phyloP scores from a whole-genome alignment of 1,140 invertebrate species.

The Eufriesea mexicana region DNA sequence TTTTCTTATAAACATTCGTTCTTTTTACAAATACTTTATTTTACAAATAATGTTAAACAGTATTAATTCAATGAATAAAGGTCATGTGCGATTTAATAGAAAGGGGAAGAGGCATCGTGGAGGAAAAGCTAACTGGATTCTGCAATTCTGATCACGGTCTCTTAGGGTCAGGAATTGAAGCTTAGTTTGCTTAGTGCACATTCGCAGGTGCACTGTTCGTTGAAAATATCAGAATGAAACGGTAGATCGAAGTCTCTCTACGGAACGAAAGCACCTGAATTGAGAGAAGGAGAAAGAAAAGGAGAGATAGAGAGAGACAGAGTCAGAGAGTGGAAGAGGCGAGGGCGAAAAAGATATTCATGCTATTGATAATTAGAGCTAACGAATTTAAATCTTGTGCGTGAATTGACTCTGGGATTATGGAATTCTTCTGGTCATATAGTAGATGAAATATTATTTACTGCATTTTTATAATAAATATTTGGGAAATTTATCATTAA shows the following conservation, averaged over 20 bases:
- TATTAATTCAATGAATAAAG: not conserved
- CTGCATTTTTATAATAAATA: too few species aligned
- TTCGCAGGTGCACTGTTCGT: slow-evolving; percentile 16
- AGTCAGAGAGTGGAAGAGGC: too few species aligned
- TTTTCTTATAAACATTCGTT: too few species aligned
- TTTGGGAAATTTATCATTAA: too few species aligned
- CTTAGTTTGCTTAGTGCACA: slow-evolving; percentile 54
- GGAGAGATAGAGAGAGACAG: too few species aligned
- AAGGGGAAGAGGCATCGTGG: not conserved
- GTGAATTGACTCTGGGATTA: not conserved
- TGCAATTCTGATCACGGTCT: slow-evolving; percentile 60
- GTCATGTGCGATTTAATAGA: not conserved
- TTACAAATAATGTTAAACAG: not conserved
- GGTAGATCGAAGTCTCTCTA: not conserved
- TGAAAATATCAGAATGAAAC: slow-evolving; percentile 40
- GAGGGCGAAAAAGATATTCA: too few species aligned
- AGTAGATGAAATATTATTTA: too few species aligned
- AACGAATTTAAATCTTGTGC: slow-evolving; percentile 11
- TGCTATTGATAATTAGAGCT: slow-evolving; percentile 21
- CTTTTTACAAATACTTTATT: not conserved
- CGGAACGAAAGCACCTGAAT: not conserved
- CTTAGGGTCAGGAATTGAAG: slow-evolving; percentile 43
- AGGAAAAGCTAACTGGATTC: slow-evolving; percentile 30
- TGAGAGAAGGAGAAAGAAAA: too few species aligned
- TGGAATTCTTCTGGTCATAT: not conserved